Percentiles rank a stretch among this genome's conserved stretches.
phyloP scores from a whole-genome alignment of 2,797 vertebrate species.

The Acomys russatus region DNA sequence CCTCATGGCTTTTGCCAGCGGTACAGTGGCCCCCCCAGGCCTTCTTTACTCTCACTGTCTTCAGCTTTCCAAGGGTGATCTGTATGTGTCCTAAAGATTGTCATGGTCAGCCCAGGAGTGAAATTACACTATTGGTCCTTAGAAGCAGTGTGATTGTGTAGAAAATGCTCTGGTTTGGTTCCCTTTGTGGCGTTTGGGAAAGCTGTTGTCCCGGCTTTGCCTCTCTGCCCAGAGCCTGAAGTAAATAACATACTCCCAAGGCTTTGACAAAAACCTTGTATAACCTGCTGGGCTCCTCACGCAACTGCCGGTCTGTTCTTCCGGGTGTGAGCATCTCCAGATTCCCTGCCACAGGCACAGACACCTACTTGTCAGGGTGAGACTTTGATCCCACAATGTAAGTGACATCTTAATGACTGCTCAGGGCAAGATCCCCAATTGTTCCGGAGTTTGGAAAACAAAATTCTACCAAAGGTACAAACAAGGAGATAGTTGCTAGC shows the following conservation, averaged over 20 bases:
- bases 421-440: constrained; percentile 1
- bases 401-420: neutral
- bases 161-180: neutral
- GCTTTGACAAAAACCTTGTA: constrained; percentile 43
- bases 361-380: constrained; percentile 46
- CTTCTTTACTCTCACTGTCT: neutral
- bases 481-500: neutral
- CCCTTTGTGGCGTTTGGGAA: neutral
- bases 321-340: neutral
- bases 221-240: constrained; percentile 4
- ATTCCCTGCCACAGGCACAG: constrained; percentile 30
- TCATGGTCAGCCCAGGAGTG: neutral
- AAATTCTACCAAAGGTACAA: neutral
- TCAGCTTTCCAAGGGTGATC: neutral
- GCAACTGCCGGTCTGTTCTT: constrained; percentile 20
- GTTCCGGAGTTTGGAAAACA: neutral
- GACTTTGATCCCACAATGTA: constrained; percentile 49
- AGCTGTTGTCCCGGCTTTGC: neutral
- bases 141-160: neutral
- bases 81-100: neutral
- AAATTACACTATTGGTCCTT: neutral
- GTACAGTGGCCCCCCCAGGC: neutral
- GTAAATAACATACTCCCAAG: constrained; percentile 22
- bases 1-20: neutral
- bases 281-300: neutral